These are phyloP conservation scores for Hafferia zeledoni DNA, from an alignment of 2,797 vertebrate genomes.

Conservation along the genomic window DNA sequence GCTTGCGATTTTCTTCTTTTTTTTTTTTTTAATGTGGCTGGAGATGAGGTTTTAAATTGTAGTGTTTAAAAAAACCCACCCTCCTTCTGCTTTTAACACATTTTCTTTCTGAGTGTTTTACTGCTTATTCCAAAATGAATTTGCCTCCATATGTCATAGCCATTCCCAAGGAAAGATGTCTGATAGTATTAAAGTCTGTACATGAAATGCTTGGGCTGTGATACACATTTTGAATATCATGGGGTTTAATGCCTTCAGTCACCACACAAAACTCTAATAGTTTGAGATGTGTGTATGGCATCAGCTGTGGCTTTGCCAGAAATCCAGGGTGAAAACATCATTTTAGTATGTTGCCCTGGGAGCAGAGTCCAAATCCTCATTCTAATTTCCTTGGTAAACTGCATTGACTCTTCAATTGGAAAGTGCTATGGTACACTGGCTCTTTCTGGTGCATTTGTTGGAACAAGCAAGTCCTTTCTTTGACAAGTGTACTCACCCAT, in stretches of 20 bases:
- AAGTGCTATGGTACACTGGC: rapidly evolving
- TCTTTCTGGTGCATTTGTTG: background rate
- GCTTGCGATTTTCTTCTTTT: background rate
- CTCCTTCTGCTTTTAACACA: constrained; percentile 1
- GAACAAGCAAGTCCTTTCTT: background rate
- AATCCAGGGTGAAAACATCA: background rate
- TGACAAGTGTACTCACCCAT: background rate
- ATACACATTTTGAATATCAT: background rate
- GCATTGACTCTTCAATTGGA: background rate
- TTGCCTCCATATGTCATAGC: background rate
- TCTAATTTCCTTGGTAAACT: background rate
- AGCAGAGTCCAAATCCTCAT: background rate
- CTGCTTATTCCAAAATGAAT: background rate
- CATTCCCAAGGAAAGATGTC: background rate
- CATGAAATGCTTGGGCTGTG: background rate
- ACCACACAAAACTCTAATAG: rapidly evolving
- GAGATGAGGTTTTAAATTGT: background rate
- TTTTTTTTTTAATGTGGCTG: background rate
- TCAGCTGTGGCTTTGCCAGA: background rate
- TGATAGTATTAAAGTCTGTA: background rate
- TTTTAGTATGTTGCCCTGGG: background rate
- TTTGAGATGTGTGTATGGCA: background rate
- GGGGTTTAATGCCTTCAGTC: background rate
- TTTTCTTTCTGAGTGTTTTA: background rate
- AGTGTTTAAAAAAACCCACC: background rate